These are phyloP conservation scores for Drosophila borborema DNA, from an alignment of 2,888 invertebrate species.

Conservation along the genomic window DNA sequence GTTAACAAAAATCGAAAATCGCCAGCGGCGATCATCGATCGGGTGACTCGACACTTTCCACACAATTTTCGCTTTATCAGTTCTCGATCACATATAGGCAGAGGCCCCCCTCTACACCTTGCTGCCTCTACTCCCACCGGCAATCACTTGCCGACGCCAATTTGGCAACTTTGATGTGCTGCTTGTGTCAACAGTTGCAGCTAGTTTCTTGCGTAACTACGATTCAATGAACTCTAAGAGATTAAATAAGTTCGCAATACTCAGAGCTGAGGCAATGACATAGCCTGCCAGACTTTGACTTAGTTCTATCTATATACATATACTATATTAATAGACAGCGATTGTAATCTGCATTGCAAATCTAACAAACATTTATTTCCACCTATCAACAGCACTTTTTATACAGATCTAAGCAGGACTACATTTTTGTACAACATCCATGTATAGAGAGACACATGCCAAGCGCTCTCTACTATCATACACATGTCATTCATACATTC, in stretches of 20 bases:
- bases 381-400: background rate
- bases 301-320: background rate
- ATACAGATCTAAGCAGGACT: too few species aligned
- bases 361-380: background rate
- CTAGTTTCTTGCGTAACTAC: constrained; percentile 19
- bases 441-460: background rate
- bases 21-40: constrained; percentile 15
- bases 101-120: background rate
- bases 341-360: background rate
- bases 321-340: background rate
- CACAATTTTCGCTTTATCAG: constrained; percentile 42
- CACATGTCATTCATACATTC: background rate
- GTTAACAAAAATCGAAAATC: constrained; percentile 19
- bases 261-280: background rate
- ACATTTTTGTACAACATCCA: background rate
- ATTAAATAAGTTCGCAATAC: background rate
- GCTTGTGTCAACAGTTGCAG: constrained; percentile 7
- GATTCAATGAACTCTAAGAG: constrained; percentile 13
- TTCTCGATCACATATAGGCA: background rate
- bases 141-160: constrained; percentile 5
- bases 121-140: background rate
- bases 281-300: background rate
- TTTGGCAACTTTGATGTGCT: constrained; percentile 30
- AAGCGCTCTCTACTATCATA: too few species aligned
- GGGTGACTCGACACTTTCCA: constrained; percentile 30